Conservation (phyloP, 2,797 vertebrate genomes). For the Megalops cyprinoides region DNA sequence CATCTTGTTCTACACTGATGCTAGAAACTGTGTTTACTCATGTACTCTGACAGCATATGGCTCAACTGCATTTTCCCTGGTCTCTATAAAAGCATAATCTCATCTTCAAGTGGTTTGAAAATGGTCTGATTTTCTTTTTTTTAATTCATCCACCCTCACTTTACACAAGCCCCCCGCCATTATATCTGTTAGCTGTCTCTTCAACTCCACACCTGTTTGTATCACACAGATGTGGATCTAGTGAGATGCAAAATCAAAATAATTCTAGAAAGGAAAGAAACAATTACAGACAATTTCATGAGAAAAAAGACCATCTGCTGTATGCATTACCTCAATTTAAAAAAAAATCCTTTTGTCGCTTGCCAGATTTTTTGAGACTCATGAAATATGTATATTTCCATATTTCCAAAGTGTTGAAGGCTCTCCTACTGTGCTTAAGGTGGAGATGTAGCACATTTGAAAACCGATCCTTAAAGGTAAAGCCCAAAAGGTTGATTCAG, state of each 20-base stretch:
- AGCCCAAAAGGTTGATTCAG: constrained; percentile 29
- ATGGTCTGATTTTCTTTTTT: constrained; percentile 76
- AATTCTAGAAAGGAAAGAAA: constrained; percentile 85
- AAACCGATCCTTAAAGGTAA: constrained; percentile 32
- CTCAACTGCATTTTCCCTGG: constrained; percentile 75
- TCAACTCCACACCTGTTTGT: constrained; percentile 90
- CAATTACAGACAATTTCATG: constrained; percentile 87
- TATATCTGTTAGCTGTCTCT: constrained; percentile 68
- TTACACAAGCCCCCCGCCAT: constrained; percentile 63
- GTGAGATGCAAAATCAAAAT: constrained; percentile 78
- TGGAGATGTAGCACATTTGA: background rate
- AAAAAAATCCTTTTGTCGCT: constrained; percentile 47
- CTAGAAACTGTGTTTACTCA: constrained; percentile 73
- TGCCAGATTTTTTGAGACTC: constrained; percentile 51
- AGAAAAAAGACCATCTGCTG: constrained; percentile 85
- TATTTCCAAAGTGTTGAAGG: constrained; percentile 48
- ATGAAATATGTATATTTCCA: constrained; percentile 59
- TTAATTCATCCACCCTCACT: constrained; percentile 75
- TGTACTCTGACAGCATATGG: constrained; percentile 78
- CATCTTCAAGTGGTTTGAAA: constrained; percentile 74
- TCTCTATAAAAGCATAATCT: constrained; percentile 83
- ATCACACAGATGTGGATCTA: constrained; percentile 80
- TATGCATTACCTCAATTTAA: constrained; percentile 72
- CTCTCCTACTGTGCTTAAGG: constrained; percentile 14
- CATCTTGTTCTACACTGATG: constrained; percentile 75